These are phyloP conservation scores for Rhaphigaster nebulosa DNA, from an alignment of 2,888 invertebrate genomes.

Conservation along the genomic window DNA sequence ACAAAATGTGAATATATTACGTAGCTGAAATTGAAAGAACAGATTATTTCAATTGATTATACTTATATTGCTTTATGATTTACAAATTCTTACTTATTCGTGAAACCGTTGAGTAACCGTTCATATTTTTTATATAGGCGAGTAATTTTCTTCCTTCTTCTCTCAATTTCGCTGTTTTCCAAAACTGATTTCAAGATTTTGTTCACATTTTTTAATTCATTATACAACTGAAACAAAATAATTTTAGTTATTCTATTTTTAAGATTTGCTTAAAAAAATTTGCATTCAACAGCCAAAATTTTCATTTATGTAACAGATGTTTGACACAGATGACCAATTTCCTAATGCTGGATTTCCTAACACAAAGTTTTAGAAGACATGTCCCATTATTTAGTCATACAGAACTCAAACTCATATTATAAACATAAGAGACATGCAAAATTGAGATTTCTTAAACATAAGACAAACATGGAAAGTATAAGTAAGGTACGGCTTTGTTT, in stretches of 20 bases:
- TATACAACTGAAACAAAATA: slow-evolving; percentile 5
- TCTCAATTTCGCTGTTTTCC: not conserved
- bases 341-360: too few relatives aligned
- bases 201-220: slow-evolving; percentile 26
- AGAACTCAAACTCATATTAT: too few relatives aligned
- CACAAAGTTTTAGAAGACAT: too few relatives aligned
- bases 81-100: slow-evolving; percentile 35
- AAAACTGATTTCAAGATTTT: not conserved
- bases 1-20: slow-evolving; percentile 15
- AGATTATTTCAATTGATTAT: not conserved
- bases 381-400: too few relatives aligned
- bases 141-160: not conserved
- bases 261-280: not conserved
- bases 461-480: too few relatives aligned
- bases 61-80: not conserved
- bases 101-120: not conserved
- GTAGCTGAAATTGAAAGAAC: slow-evolving; percentile 11
- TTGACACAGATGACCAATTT: too few relatives aligned
- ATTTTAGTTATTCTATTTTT: not conserved
- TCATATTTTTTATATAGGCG: not conserved
- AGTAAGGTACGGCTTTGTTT: too few relatives aligned
- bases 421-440: too few relatives aligned
- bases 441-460: too few relatives aligned
- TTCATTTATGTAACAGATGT: too few relatives aligned
- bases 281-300: too few relatives aligned